These are phyloP conservation scores for Tachysurus vachellii DNA, from an alignment of 2,113 vertebrate genomes.

Conservation along the genomic window DNA sequence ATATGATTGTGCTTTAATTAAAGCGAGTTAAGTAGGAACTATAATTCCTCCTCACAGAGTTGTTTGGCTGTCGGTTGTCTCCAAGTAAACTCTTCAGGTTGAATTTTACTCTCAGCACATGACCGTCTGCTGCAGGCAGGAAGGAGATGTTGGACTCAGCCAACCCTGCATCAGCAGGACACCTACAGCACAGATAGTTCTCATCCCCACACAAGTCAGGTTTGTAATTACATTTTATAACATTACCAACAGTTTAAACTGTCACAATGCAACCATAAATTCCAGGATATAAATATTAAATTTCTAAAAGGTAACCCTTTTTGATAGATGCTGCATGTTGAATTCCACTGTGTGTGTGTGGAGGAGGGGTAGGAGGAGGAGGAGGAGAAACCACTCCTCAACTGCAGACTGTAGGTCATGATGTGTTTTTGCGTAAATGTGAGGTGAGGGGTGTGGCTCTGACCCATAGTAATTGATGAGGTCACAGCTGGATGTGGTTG, in stretches of 20 bases:
- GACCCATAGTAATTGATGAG: conserved; percentile 51
- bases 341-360: neutral
- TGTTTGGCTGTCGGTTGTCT: neutral
- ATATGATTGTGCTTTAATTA: neutral
- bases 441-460: conserved; percentile 2
- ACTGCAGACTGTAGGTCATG: neutral
- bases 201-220: neutral
- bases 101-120: conserved; percentile 46
- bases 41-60: neutral
- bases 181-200: conserved; percentile 21
- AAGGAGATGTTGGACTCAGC: conserved; percentile 16
- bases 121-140: conserved; percentile 18
- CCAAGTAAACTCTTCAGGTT: neutral
- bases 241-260: neutral
- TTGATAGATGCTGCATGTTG: neutral
- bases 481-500: conserved; percentile 20
- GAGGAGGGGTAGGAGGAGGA: too few species aligned
- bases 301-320: neutral
- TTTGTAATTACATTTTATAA: neutral
- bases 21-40: neutral
- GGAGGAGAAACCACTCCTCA: too few species aligned
- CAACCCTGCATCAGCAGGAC: conserved; percentile 30
- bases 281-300: neutral
- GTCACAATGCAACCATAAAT: neutral
- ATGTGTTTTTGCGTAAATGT: neutral